These are phyloP conservation scores for Paraescarpia echinospica DNA, from an alignment of 1,140 invertebrate genomes.

Conservation along the genomic window DNA sequence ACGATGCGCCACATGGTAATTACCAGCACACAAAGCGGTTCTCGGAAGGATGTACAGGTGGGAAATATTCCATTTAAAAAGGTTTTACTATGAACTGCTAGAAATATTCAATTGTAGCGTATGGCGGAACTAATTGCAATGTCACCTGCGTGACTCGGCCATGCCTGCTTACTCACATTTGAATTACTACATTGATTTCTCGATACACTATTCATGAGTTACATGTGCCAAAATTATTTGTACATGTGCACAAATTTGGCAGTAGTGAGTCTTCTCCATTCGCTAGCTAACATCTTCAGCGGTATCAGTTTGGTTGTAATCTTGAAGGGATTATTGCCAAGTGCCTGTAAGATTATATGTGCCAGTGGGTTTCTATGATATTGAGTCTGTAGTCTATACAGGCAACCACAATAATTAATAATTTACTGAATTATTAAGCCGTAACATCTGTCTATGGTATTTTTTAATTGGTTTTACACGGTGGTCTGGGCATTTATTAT, in stretches of 20 bases:
- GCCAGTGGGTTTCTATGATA: neutral
- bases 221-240: neutral
- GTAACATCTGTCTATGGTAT: neutral
- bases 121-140: neutral
- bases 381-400: neutral
- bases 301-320: neutral
- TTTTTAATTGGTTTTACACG: neutral
- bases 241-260: neutral
- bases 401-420: neutral
- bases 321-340: neutral
- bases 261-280: neutral
- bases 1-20: neutral
- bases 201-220: neutral
- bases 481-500: neutral
- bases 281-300: neutral
- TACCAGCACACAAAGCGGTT: neutral
- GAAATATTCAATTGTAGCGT: neutral
- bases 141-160: neutral
- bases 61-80: neutral
- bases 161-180: neutral
- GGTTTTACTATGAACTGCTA: no score
- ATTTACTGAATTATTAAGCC: constrained; percentile 6
- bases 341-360: neutral
- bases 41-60: neutral
- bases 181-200: neutral